Conservation (phyloP, 2,113 vertebrate species). For the Otis tarda region DNA sequence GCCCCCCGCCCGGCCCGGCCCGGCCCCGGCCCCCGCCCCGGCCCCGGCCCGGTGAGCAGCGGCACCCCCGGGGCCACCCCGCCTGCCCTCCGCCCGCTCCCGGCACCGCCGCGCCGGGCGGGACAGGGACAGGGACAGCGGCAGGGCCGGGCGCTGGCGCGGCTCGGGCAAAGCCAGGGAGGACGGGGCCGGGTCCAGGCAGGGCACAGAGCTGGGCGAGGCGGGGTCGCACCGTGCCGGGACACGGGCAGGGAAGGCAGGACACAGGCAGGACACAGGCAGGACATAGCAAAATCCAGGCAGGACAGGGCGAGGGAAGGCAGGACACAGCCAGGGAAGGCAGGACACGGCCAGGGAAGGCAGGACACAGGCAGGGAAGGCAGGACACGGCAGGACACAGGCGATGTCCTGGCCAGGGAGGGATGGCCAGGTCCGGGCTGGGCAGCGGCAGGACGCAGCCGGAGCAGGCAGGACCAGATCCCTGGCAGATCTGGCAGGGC, state of each 20-base stretch:
- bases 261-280: not conserved
- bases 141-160: not conserved
- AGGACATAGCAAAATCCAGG: too few species aligned
- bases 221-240: too few species aligned
- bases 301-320: too few species aligned
- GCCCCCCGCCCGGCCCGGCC: not conserved
- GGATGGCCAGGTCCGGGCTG: not conserved
- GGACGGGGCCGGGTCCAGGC: not conserved
- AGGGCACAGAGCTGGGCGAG: not conserved
- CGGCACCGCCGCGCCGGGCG: not conserved
- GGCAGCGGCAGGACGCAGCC: not conserved
- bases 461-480: not conserved
- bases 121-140: not conserved
- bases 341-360: not conserved
- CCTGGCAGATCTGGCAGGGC: not conserved
- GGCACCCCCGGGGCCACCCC: not conserved
- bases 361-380: not conserved
- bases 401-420: too few species aligned
- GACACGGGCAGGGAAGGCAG: not conserved
- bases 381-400: not conserved
- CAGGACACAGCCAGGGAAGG: not conserved
- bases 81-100: not conserved
- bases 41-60: too few species aligned
- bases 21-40: too few species aligned
- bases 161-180: not conserved